Evolutionary conservation across 1,140 invertebrate species (phyloP), one percentile per base, ranked within the genome.

Genomic region (Pogonomyrmex barbatus): DNA sequence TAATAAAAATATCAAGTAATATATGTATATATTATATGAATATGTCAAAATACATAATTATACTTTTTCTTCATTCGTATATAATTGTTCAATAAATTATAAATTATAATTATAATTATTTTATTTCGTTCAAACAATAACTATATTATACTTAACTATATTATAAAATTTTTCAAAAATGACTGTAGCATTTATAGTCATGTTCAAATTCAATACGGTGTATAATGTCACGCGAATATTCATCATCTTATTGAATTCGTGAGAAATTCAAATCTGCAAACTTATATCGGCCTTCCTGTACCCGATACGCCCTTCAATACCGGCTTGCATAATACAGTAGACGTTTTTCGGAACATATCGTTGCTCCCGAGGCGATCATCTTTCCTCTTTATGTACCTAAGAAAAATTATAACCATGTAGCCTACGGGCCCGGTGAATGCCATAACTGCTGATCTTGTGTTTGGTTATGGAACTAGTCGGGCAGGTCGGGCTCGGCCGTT

Each of bases 401-500:
- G 54, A 76, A 88, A 89, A 83, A 89, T 89, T 83, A 89, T 89
- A 89, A 89, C 71, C 65, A 33, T 82, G 77, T 71, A 39, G 63
- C 84, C 73, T 12, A 39, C 33, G 47, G 87, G 39, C 30, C 24
- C 70, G 50, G n/a, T 86, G 58, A 65, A 36, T 56, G 52, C 75
- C 88, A 87, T 89, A 89, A 89, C 85, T 81, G 88, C 71, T 87
- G 52, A 89, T 87, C 70, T 78, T 17, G 24, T 86, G 77, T 89
- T 87, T 87, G 24, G 77, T 50, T 47, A 78, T 17, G 45, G 77
- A 86, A 83, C 63, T 62, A 83, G 78, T 68, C 52, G 50, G 8
- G 67, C 70, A 52, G 33, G 81, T 87, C 81, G 71, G n/a, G 58
- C 52, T 45, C n/a, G 47, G 24, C 47, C 78, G 65, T 89, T 81